Evolutionary conservation across 2,797 vertebrate genomes (phyloP).

Genomic region (Coregonus suidteri): DNA sequence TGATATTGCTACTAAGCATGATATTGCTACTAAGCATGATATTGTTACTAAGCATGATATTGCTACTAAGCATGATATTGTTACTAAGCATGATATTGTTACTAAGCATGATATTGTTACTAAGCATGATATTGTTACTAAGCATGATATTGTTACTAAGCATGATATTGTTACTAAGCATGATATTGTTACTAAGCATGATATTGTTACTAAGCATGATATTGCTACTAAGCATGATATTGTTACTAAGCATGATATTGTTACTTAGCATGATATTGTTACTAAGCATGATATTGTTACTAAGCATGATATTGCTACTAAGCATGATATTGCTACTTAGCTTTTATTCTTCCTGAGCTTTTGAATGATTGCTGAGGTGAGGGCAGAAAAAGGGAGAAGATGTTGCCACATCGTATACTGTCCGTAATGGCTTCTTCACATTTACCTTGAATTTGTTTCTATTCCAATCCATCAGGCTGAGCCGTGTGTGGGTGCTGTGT

Average conservation of each 20-base stretch:
- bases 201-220: not conserved
- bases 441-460: conserved; percentile 15
- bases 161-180: no score
- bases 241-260: no score
- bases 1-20: no score
- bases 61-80: not conserved
- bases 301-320: not conserved
- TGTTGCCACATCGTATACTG: not conserved
- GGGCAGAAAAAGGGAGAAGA: not conserved
- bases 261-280: no score
- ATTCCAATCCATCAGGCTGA: not conserved
- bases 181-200: no score
- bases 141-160: not conserved
- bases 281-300: not conserved
- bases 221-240: no score
- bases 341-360: not conserved
- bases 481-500: not conserved
- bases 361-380: not conserved
- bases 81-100: no score
- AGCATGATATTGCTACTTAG: not conserved
- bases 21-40: not conserved
- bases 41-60: not conserved
- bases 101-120: no score
- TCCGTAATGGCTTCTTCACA: not conserved
- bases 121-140: no score